Evolutionary conservation across 2,888 invertebrate genomes (phyloP), one percentile per base, ranked within the genome.

Genomic region (Pseudeuparius sepicola): DNA sequence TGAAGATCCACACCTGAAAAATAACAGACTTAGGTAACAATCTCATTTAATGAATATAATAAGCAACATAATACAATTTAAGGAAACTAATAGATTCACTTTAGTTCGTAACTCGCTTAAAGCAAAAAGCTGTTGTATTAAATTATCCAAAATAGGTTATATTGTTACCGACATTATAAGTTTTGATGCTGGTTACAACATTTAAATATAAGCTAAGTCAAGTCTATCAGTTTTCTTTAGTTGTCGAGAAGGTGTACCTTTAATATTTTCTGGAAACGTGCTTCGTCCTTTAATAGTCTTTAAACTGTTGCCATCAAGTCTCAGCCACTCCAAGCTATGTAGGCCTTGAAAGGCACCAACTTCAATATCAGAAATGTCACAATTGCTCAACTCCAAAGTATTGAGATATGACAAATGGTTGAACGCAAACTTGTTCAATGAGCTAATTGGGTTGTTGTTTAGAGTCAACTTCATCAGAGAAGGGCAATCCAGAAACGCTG

Each of bases 381-480:
- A 89, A 46, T 79, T 74, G 53, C 78, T 83, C 54, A 90, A 59
- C 60, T 90, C 90, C 37, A 92, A 66, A 31, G 77, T 81, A 45
- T 79, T 84, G 48, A 90, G 68, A 59, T 79, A 81, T 14, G 73
- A 70, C 35, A 90, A 67, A 53, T 78, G 76, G 48, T 75, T 72
- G 56, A 90, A 87, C 33, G 83, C 77, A 29, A 78, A 72, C 29
- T 73, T 71, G 56, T 76, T 76, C 38, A 89, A 63, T 45, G 67
- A 72, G 41, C 74, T 73, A 56, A 92, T 82, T 14, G 86, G 85
- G 65, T 92, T 92, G 42, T 77, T 78, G 57, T 74, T 85, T 32
- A 92, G 64, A 28, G 78, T 74, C 33, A 92, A 73, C 48, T 85
- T 75, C 85, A 90, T 88, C 54, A 92, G 64, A 14, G 83, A 80